phyloP scores from a whole-genome alignment of 2,113 vertebrate species.

The Osmerus eperlanus region DNA sequence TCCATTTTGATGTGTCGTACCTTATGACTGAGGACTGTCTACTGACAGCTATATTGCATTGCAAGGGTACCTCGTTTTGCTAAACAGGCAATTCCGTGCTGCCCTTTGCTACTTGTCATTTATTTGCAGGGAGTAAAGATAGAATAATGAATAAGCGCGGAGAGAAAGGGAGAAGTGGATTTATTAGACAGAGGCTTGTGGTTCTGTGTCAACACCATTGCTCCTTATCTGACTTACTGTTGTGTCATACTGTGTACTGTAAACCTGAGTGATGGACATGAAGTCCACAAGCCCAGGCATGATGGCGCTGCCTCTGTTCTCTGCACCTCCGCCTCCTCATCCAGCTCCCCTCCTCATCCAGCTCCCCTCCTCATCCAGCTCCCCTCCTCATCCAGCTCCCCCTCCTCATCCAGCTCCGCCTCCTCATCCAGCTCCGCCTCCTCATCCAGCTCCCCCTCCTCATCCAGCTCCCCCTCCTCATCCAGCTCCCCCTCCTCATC shows the following conservation, averaged over 20 bases:
- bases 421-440: too few species aligned
- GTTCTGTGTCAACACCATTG: not conserved
- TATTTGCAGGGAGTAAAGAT: constrained; percentile 15
- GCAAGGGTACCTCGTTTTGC: constrained; percentile 29
- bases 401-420: too few species aligned
- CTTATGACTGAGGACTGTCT: constrained; percentile 34
- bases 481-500: too few species aligned
- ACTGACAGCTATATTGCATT: constrained; percentile 47
- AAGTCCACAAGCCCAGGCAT: constrained; percentile 15
- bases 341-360: not conserved
- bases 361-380: too few species aligned
- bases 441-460: too few species aligned
- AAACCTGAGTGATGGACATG: constrained; percentile 12
- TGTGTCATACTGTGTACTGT: constrained; percentile 1
- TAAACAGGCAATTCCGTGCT: constrained; percentile 31
- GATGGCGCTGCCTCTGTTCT: constrained; percentile 5
- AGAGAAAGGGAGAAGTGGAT: not conserved
- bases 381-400: too few species aligned
- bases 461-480: too few species aligned
- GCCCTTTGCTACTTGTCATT: constrained; percentile 34
- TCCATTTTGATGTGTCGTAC: constrained; percentile 46
- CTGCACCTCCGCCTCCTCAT: constrained; percentile 25
- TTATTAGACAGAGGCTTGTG: constrained; percentile 4
- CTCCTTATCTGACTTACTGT: constrained; percentile 8
- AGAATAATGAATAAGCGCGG: not conserved